Evolutionary conservation across 2,888 invertebrate genomes (phyloP).

Genomic region (Tachina fera): DNA sequence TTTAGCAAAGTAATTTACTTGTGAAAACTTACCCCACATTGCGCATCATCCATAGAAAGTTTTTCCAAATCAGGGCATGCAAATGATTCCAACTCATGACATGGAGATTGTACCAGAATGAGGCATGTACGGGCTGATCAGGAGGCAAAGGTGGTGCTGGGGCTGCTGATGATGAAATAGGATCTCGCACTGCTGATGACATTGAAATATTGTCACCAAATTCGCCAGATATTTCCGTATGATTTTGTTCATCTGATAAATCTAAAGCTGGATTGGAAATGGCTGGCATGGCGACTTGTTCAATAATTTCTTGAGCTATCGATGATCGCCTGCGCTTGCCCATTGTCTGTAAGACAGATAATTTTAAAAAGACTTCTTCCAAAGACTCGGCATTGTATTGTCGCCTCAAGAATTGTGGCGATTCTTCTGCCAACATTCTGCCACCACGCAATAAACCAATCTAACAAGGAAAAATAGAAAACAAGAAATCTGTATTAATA

Average conservation of each 20-base stretch:
- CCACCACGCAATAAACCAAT: constrained; percentile 94
- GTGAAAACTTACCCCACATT: constrained; percentile 87
- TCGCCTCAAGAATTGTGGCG: constrained; percentile 88
- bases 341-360: constrained; percentile 91
- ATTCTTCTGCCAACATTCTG: constrained; percentile 92
- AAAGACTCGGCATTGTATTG: constrained; percentile 89
- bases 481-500: constrained; percentile 11
- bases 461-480: constrained; percentile 81
- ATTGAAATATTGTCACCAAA: constrained; percentile 93
- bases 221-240: constrained; percentile 92
- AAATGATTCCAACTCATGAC: constrained; percentile 89
- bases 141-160: constrained; percentile 87
- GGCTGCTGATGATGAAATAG: constrained; percentile 85
- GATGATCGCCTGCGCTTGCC: constrained; percentile 91
- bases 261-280: constrained; percentile 88
- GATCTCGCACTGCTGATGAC: constrained; percentile 88
- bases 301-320: constrained; percentile 90
- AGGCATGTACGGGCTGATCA: constrained; percentile 85
- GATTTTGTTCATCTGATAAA: constrained; percentile 86
- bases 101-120: constrained; percentile 85
- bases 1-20: neutral
- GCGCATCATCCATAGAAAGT: constrained; percentile 92
- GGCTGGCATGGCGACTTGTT: constrained; percentile 86
- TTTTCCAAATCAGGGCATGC: constrained; percentile 94
- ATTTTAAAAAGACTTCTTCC: constrained; percentile 92